Evolutionary conservation across 1,140 invertebrate genomes (phyloP).

Genomic region (Papilio aristodemus): DNA sequence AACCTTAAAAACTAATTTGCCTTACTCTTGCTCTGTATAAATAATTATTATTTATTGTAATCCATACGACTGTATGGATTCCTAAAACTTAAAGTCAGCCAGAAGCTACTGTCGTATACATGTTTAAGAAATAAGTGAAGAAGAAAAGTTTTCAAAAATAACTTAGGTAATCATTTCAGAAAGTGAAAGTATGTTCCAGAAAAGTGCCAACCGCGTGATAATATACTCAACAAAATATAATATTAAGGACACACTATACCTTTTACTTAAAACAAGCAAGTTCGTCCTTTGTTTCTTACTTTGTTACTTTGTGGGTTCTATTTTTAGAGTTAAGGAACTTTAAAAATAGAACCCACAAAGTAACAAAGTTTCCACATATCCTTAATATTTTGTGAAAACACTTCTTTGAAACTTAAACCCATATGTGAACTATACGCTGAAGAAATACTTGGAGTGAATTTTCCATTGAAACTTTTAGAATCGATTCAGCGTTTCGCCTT

Average conservation of each 20-base stretch:
- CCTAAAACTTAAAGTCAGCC: too few relatives aligned
- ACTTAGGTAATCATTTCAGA: too few relatives aligned
- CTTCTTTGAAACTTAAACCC: constrained; percentile 30
- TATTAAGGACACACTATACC: background rate
- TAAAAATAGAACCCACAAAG: constrained; percentile 19
- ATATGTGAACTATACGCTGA: constrained; percentile 26
- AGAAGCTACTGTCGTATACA: too few relatives aligned
- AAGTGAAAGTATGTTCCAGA: too few relatives aligned
- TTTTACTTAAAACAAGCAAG: background rate
- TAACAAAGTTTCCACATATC: constrained; percentile 24
- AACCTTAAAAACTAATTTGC: too few relatives aligned
- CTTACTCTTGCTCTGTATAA: too few relatives aligned
- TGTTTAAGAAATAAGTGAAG: too few relatives aligned
- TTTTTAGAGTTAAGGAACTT: too few relatives aligned
- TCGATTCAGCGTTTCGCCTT: constrained; percentile 12
- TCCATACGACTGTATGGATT: too few relatives aligned
- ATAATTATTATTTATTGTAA: too few relatives aligned
- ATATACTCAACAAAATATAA: background rate
- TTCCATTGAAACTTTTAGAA: constrained; percentile 17
- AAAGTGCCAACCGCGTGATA: background rate
- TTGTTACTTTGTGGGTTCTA: too few relatives aligned
- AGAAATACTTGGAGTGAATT: constrained; percentile 25
- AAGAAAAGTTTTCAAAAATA: too few relatives aligned
- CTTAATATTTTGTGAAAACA: constrained; percentile 29
- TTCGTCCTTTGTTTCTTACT: constrained; percentile 13